Base-by-base conservation (phyloP, 2,888 invertebrate genomes). In the Coelogynopora nodosa region DNA sequence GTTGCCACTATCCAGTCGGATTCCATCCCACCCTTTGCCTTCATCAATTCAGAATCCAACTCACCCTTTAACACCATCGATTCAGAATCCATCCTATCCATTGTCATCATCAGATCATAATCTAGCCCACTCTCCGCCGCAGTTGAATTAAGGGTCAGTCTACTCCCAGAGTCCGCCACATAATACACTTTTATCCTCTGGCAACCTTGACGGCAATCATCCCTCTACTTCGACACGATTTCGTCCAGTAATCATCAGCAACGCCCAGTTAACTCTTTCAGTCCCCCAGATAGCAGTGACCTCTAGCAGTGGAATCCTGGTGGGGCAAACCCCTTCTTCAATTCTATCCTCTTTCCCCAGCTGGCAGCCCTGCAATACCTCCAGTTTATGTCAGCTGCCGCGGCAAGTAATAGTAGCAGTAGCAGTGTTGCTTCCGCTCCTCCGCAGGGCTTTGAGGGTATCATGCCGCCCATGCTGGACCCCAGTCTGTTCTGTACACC, bases 261-360 rank as follows among this genome's bases (percentile, higher is more conserved):
- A 74, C 74, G 74, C 74, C 74, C 74, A 74, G 74, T 74, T 74
- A 10, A 74, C 74, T 74, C 74, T 74, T 74, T 74, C 74, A 74
- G 23, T 23, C 74, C 74, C 74, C 74, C 49, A 5, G 49, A 49
- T 10, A n/a, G n/a, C n/a, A n/a, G n/a, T n/a, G n/a, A n/a, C n/a
- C n/a, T n/a, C n/a, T n/a, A n/a, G n/a, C n/a, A n/a, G n/a, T n/a
- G n/a, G n/a, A n/a, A n/a, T n/a, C n/a, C n/a, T n/a, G n/a, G n/a
- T n/a, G n/a, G n/a, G n/a, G n/a, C n/a, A n/a, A n/a, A n/a, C n/a
- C n/a, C n/a, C 49, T 49, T 18, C 18, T 49, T 13, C 74, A 74
- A 74, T 23, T 26, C 74, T 2, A 10, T 74, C 74, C 18, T 74
- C 2, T 26, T 74, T 10, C 74, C 74, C 74, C 74, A 74, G 74